Evolutionary conservation across 92 coral and sea anemone genomes (phyloP), one percentile per base, ranked within the genome.

Genomic region (Hydrozoanthus gracilis): DNA sequence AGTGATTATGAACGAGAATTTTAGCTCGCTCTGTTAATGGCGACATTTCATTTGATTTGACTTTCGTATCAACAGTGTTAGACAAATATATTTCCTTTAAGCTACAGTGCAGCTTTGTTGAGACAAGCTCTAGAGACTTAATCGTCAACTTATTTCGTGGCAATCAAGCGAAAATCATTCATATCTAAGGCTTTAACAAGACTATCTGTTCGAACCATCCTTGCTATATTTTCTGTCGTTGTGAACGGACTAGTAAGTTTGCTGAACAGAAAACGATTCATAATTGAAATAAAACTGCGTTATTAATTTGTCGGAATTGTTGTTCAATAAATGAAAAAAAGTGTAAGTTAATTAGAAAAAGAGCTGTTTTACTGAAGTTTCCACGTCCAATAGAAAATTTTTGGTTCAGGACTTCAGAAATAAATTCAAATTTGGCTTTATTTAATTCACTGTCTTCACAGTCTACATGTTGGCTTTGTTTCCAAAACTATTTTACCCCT

Each of bases 141-240:
- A 16, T 71, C 46, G 60, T 73, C 2, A 76, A 76, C 66, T 16
- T 76, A 17, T 76, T 76, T 76, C 27, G 7, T 51, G 66, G 54
- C 52, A 51, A 45, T 20, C 64, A 17, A 52, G 27, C 9, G 60
- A n/a, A 52, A 20, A 13, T 51, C 35, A 20, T 76, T 74, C 78
- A 45, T 73, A 15, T 50, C 7, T 11, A 9, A 14, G 54, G 46
- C 60, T 48, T 74, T 48, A 15, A 4, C 44, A 52, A 47, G 13
- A 11, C 44, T 73, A 14, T 8, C 7, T 6, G 44, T n/a, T 11
- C 47, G 66, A 39, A 11, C 18, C 18, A 20, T 76, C 60, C 18
- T 52, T 76, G n/a, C 13, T 20, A 4, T 76, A 44, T 76, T 18
- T 52, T 35, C 6, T 10, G 65, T 52, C 49, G 48, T 27, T 76